Evolutionary conservation across 2,888 invertebrate species (phyloP), one percentile per base, ranked within the genome.

Genomic region (Xylocampa areola): DNA sequence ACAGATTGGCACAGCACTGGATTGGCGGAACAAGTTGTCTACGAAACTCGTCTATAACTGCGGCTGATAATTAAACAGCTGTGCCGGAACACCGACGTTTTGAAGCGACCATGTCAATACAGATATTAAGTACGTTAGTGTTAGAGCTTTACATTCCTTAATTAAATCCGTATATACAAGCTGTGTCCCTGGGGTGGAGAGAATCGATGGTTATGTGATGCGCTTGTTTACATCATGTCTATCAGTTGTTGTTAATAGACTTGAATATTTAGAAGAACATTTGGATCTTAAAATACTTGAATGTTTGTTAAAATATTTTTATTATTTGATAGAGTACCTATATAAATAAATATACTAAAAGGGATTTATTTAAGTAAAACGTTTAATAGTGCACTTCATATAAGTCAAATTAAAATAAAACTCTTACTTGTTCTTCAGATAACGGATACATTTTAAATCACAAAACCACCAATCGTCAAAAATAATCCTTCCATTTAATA

Each of bases 61-160:
- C 79, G 74, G 82, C 79, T 85, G 88, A 91, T 88, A 89, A 89
- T 88, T 89, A 89, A 90, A 85, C 91, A 91, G 86, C 91, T 91
- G 91, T 75, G 88, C 81, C 86, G 71, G 76, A 68, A 66, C 55
- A 59, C 70, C 68, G 72, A 63, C 76, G 76, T 76, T 81, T 81
- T 84, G 80, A 69, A 74, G 64, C 67, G 44, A 57, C 57, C 64
- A 55, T 74, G 69, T 74, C 74, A 74, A 63, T 73, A 66, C 60
- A 68, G 59, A 73, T 73, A 73, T 73, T 73, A 73, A 65, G 67
- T 70, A 73, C 64, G 70, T 70, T 67, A 67, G 68, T 59, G 48
- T 58, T 72, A 45, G 67, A 52, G 61, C 54, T 73, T 71, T 55
- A 60, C 40, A 66, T 58, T 70, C 60, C 62, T 68, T 73, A 73